Base-by-base conservation (phyloP, 2,888 invertebrate species). In the Coenonympha glycerion region DNA sequence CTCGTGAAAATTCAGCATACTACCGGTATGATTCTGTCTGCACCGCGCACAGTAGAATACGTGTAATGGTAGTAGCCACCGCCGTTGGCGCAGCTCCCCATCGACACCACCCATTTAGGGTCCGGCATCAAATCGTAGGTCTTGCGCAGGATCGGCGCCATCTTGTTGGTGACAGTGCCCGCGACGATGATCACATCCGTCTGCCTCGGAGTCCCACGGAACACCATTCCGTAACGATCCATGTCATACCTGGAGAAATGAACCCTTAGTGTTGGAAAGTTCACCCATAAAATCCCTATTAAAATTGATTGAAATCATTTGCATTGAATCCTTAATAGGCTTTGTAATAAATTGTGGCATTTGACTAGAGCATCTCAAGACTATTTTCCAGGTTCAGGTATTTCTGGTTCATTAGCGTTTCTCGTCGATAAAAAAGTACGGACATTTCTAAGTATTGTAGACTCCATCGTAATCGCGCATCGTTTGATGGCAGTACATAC, bases 21-120 rank as follows among this genome's bases (percentile, higher is more conserved):
- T 59, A 87, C 85, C 60, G 84, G 82, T 46, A 83, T 65, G 75
- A 86, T 75, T 48, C 85, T 73, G 46, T 86, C 81, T 26, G 69
- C 71, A 0, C 86, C 86, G 1, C 86, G 89, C 0, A 99, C 97
- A 24, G 99, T 99, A 0, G 97, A 93, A 75, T 99, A 99, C 2
- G 99, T 98, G 78, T 99, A 99, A 83, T 99, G 98, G 78, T 99
- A 99, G 77, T 99, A 99, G 6, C 99, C 99, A 16, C 99, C 99
- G 26, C 99, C 99, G 76, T 99, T 99, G 6, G 99, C 99, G 84
- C 99, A 99, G 72, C 97, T 98, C 31, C 99, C 99, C 99, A 99
- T 99, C 0, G 98, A 98, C 68, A 99, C 95, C 8, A 99, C 99
- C 96, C 96, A 99, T 64, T 93, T 90, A 0, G 98, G 98, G 56